These are phyloP conservation scores for Dryoscopus gambensis DNA, from an alignment of 2,113 vertebrate genomes.

Conservation along the genomic window DNA sequence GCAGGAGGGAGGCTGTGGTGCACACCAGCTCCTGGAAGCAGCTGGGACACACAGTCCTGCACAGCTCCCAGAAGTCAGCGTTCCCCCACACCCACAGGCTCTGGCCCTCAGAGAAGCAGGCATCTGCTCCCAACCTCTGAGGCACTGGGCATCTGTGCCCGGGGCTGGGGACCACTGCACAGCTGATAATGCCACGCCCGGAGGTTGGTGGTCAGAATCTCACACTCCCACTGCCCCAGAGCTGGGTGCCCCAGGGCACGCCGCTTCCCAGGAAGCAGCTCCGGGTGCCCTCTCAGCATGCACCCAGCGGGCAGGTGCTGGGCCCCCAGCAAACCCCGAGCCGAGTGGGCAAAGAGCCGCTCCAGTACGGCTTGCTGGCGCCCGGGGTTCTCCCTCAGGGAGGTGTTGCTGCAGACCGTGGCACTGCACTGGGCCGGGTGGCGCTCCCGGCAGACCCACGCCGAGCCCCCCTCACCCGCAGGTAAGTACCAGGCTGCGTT, in stretches of 20 bases:
- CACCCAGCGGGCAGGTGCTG: background rate
- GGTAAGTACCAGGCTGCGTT: constrained; percentile 84
- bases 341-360: constrained; percentile 74
- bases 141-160: background rate
- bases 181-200: constrained; percentile 71
- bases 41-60: constrained; percentile 16
- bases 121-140: constrained; percentile 10
- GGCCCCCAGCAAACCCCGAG: constrained; percentile 43
- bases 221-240: constrained; percentile 70
- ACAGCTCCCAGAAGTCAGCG: constrained; percentile 64
- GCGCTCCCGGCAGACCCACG: constrained; percentile 85
- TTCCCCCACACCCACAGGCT: constrained; percentile 50
- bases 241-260: constrained; percentile 64
- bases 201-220: constrained; percentile 55
- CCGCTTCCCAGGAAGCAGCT: constrained; percentile 82
- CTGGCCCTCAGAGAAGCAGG: constrained; percentile 72
- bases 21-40: constrained; percentile 79
- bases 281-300: constrained; percentile 74
- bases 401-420: constrained; percentile 80
- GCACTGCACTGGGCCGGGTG: constrained; percentile 82
- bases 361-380: constrained; percentile 75
- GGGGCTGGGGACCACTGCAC: constrained; percentile 60
- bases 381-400: constrained; percentile 74
- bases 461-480: constrained; percentile 78
- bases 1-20: constrained; percentile 73